Conservation (phyloP, 92 coral and sea anemone genomes). For the Palythoa heliodiscus region DNA sequence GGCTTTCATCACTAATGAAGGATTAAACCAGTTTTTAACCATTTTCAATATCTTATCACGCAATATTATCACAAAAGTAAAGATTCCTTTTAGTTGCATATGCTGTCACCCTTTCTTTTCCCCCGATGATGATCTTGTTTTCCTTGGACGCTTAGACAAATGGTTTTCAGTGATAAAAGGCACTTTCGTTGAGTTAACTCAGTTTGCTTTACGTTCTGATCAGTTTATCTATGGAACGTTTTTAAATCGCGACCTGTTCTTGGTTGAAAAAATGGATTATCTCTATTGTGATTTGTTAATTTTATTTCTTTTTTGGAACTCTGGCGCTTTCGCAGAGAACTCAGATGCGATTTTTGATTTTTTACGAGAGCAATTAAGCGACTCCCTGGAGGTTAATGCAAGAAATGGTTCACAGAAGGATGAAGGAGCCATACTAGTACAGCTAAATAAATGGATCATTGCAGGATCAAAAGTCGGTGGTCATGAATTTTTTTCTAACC, state of each 20-base stretch:
- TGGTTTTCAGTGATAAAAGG: conserved; percentile 39
- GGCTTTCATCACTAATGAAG: not conserved
- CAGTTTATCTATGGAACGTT: not conserved
- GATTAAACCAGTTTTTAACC: not conserved
- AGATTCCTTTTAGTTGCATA: not conserved
- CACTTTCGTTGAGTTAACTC: conserved; percentile 18
- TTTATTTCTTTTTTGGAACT: no score
- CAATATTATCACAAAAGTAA: not conserved
- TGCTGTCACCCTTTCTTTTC: conserved; percentile 23
- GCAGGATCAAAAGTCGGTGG: no score
- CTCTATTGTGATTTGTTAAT: no score
- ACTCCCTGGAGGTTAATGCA: no score
- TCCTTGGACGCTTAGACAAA: conserved; percentile 50
- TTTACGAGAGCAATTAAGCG: no score
- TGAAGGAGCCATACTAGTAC: no score
- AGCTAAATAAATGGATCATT: no score
- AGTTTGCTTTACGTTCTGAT: conserved; percentile 23
- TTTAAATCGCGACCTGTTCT: not conserved
- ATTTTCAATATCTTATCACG: not conserved
- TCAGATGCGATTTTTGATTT: no score
- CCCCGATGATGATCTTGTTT: conserved; percentile 35
- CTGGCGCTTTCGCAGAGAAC: no score
- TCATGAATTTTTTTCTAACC: no score
- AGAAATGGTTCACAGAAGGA: no score
- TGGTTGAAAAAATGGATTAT: not conserved